A percentile compares a stretch with the other conserved stretches of the same genome.
Conservation (phyloP, 2,888 invertebrate genomes). For the Branchinecta sandiegonensis region DNA sequence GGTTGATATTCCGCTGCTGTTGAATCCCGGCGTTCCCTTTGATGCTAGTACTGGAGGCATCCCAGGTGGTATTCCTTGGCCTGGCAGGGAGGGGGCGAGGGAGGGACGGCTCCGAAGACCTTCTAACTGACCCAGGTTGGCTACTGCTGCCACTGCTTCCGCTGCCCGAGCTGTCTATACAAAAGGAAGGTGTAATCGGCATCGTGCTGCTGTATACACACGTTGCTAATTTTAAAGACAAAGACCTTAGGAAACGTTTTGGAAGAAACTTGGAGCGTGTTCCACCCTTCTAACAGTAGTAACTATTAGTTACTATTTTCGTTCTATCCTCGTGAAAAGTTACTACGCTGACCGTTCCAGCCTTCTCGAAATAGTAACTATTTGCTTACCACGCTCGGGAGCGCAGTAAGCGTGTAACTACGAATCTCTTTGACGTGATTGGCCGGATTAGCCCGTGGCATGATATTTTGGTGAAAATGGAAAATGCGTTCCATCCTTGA, state of each 20-base stretch:
- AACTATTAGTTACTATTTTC: no score
- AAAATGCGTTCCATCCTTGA: no score
- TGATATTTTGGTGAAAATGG: no score
- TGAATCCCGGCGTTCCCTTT: slow-evolving; percentile 20
- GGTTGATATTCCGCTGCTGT: slow-evolving; percentile 23
- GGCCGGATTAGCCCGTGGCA: no score
- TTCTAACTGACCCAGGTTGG: slow-evolving; percentile 25
- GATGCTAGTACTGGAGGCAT: slow-evolving; percentile 20
- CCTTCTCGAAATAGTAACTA: no score
- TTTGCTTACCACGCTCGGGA: no score
- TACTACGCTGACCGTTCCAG: no score
- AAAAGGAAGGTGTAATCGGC: slow-evolving; percentile 34
- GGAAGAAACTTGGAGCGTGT: no score
- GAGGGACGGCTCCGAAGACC: slow-evolving; percentile 23
- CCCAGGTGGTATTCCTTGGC: slow-evolving; percentile 10
- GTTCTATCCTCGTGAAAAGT: no score
- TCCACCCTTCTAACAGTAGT: no score
- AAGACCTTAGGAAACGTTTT: neutral
- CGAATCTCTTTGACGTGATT: no score
- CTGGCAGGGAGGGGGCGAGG: slow-evolving; percentile 13
- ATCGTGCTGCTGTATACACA: neutral
- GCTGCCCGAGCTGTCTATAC: slow-evolving; percentile 46
- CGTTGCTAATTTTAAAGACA: neutral
- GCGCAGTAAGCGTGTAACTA: no score
- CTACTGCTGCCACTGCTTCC: slow-evolving; percentile 31